A percentile compares a stretch with the other conserved stretches of the same genome.
Conservation (phyloP, 2,888 invertebrate species). For the Melitaea athalia region DNA sequence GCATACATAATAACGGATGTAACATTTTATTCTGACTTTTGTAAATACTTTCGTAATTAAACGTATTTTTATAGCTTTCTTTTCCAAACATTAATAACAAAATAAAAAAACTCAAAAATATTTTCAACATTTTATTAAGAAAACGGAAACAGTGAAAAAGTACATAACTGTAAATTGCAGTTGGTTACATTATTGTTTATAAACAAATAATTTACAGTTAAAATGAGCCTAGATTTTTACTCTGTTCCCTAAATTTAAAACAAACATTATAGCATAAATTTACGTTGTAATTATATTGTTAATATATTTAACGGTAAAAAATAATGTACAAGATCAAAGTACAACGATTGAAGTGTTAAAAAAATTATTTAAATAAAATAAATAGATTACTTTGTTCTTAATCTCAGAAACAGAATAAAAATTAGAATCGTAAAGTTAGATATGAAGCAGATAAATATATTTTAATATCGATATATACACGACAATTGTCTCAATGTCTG, state of each 20-base stretch:
- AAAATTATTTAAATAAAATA: neutral
- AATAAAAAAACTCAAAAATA: slow-evolving; percentile 18
- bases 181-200: slow-evolving; percentile 76
- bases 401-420: slow-evolving; percentile 64
- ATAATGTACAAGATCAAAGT: neutral
- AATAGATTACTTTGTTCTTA: neutral
- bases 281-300: slow-evolving; percentile 13
- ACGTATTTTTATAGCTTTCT: too few relatives aligned
- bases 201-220: slow-evolving; percentile 76
- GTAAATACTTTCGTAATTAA: too few relatives aligned
- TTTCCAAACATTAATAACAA: neutral
- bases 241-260: slow-evolving; percentile 53
- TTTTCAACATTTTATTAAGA: slow-evolving; percentile 82
- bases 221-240: slow-evolving; percentile 63
- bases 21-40: too few relatives aligned
- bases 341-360: neutral
- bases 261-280: slow-evolving; percentile 25
- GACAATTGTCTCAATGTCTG: slow-evolving; percentile 61
- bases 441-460: slow-evolving; percentile 76
- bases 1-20: too few relatives aligned
- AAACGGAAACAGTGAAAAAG: slow-evolving; percentile 83
- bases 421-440: slow-evolving; percentile 65
- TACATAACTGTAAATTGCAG: slow-evolving; percentile 81
- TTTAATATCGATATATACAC: slow-evolving; percentile 65
- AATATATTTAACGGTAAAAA: neutral